Conservation (phyloP, 1,140 invertebrate species). For the Atta texana region DNA sequence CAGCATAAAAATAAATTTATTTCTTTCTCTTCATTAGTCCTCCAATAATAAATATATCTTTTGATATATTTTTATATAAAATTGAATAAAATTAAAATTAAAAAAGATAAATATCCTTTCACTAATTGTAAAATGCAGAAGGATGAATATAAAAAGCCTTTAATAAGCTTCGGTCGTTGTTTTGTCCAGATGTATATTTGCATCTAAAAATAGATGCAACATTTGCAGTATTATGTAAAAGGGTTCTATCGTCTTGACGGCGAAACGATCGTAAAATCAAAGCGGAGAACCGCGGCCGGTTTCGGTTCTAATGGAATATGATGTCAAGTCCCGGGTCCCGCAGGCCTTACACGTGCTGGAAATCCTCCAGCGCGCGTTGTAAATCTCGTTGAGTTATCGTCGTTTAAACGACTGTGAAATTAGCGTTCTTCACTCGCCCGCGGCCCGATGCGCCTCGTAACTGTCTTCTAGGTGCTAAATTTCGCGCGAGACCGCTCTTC, state of each 20-base stretch:
- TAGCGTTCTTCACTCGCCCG: constrained; percentile 82
- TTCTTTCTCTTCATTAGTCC: background rate
- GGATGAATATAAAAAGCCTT: background rate
- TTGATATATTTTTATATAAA: background rate
- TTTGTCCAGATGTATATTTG: background rate
- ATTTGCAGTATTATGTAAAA: constrained; percentile 51
- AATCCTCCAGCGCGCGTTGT: constrained; percentile 70
- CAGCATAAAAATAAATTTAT: background rate
- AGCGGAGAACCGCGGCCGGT: constrained; percentile 56
- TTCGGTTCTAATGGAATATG: constrained; percentile 84
- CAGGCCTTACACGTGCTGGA: constrained; percentile 58
- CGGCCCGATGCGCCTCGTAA: constrained; percentile 82
- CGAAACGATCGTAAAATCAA: constrained; percentile 79
- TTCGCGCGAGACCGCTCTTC: constrained; percentile 65
- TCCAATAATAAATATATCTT: background rate
- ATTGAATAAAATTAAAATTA: constrained; percentile 1
- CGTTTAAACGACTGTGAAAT: constrained; percentile 86
- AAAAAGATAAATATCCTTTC: background rate
- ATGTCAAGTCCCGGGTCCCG: constrained; percentile 77
- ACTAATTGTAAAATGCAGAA: background rate
- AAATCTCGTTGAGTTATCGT: constrained; percentile 85
- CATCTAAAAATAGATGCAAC: constrained; percentile 47
- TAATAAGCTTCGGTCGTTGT: background rate
- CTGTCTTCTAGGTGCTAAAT: constrained; percentile 86
- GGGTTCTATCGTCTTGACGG: constrained; percentile 24